Evolutionary conservation across 1,140 invertebrate genomes (phyloP).

Genomic region (Ceratosolen solmsi): DNA sequence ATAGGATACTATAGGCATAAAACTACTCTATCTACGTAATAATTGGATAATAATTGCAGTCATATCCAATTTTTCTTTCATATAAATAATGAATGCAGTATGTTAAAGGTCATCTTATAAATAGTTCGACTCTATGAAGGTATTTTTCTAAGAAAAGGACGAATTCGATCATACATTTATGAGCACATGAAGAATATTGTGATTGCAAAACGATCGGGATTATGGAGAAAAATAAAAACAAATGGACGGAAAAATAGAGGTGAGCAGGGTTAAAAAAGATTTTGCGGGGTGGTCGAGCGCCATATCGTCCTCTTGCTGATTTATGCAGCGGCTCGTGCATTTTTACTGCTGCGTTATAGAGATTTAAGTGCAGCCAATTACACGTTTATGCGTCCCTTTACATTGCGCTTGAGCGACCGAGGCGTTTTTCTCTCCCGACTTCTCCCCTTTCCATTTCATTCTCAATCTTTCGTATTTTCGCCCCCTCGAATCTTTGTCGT

Average conservation of each 20-base stretch:
- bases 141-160: not conserved
- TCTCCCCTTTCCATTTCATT: slow-evolving; percentile 30
- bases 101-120: not conserved
- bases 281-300: slow-evolving; percentile 54
- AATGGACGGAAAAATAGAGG: slow-evolving; percentile 27
- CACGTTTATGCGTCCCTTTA: slow-evolving; percentile 65
- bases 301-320: slow-evolving; percentile 70
- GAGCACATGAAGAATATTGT: slow-evolving; percentile 37
- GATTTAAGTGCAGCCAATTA: slow-evolving; percentile 73
- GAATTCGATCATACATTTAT: slow-evolving; percentile 55
- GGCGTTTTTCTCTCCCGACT: slow-evolving; percentile 48
- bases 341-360: slow-evolving; percentile 71
- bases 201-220: slow-evolving; percentile 29
- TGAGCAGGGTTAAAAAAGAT: slow-evolving; percentile 47
- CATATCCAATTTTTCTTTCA: not conserved
- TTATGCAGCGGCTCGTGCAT: slow-evolving; percentile 67
- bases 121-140: not conserved
- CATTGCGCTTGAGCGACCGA: slow-evolving; percentile 37
- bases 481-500: slow-evolving; percentile 30
- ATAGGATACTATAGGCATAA: not conserved
- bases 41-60: not conserved
- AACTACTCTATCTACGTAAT: not conserved
- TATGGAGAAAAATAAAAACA: not conserved
- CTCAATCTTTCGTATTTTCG: slow-evolving; percentile 1
- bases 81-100: not conserved